These are phyloP conservation scores for Drosophila prosaltans DNA, from an alignment of 1,140 invertebrate species.

Conservation along the genomic window DNA sequence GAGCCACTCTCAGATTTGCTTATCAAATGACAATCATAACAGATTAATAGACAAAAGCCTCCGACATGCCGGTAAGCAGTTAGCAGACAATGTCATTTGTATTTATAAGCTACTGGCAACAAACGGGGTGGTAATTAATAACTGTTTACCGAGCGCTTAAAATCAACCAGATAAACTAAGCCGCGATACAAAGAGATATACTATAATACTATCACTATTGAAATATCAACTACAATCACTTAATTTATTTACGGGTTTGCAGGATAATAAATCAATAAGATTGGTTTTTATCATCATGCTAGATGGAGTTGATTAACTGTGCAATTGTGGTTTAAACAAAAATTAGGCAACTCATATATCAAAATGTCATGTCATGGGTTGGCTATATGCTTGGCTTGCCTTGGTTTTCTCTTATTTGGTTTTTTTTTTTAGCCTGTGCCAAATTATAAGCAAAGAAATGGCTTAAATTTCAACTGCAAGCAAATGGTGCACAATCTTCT, in stretches of 20 bases:
- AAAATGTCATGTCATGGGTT: constrained; percentile 5
- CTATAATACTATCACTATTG: neutral
- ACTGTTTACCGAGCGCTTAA: constrained; percentile 75
- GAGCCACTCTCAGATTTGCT: constrained; percentile 18
- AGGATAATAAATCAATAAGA: constrained; percentile 70
- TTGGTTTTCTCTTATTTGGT: neutral
- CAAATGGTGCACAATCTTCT: constrained; percentile 74
- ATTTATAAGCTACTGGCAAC: constrained; percentile 50
- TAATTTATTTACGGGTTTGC: constrained; percentile 49
- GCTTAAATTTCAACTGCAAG: constrained; percentile 47
- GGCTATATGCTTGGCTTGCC: neutral
- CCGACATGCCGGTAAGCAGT: constrained; percentile 46
- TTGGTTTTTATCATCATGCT: constrained; percentile 11
- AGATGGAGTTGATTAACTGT: constrained; percentile 55
- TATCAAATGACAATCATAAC: constrained; percentile 77
- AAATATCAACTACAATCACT: constrained; percentile 5
- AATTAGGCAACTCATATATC: constrained; percentile 52
- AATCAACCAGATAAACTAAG: constrained; percentile 48
- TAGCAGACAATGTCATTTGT: constrained; percentile 52
- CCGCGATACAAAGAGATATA: constrained; percentile 1
- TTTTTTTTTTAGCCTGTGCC: neutral
- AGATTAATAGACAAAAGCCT: constrained; percentile 70
- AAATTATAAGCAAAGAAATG: constrained; percentile 44
- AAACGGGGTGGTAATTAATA: constrained; percentile 66
- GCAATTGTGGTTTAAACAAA: constrained; percentile 43